Percentiles rank a stretch among this genome's conserved stretches.
Evolutionary conservation across 2,797 vertebrate species (phyloP).

Genomic region (Microhierax caerulescens): DNA sequence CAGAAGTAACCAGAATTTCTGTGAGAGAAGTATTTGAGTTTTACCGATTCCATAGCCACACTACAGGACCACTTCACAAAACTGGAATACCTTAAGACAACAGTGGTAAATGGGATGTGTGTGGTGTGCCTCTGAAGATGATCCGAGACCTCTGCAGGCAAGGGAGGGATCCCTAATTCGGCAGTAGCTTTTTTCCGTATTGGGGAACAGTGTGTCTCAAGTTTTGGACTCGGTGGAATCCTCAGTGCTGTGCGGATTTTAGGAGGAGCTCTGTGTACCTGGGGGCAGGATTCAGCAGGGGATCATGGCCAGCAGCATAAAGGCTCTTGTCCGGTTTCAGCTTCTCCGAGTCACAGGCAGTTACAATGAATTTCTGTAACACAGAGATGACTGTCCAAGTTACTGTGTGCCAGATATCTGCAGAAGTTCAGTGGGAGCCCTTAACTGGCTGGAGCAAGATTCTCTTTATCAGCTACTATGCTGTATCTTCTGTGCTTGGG

Average conservation of each 20-base stretch:
- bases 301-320: neutral
- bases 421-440: neutral
- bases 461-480: neutral
- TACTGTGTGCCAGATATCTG: neutral
- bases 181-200: neutral
- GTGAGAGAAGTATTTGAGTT: neutral
- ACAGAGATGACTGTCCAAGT: neutral
- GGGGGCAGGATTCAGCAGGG: neutral
- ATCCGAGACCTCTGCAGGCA: neutral
- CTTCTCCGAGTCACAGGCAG: neutral
- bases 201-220: fast-evolving
- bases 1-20: neutral
- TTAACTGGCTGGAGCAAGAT: neutral
- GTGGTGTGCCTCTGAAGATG: neutral
- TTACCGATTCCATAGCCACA: neutral
- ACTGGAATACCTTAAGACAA: neutral
- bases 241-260: neutral
- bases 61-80: neutral
- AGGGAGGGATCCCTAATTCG: neutral
- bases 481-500: neutral
- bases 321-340: neutral
- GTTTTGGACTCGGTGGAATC: neutral
- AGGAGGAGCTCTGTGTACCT: neutral
- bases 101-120: fast-evolving
- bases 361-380: neutral